A percentile compares a stretch with the other conserved stretches of the same genome.
Evolutionary conservation across 1,140 invertebrate genomes (phyloP).

Genomic region (Apis florea): DNA sequence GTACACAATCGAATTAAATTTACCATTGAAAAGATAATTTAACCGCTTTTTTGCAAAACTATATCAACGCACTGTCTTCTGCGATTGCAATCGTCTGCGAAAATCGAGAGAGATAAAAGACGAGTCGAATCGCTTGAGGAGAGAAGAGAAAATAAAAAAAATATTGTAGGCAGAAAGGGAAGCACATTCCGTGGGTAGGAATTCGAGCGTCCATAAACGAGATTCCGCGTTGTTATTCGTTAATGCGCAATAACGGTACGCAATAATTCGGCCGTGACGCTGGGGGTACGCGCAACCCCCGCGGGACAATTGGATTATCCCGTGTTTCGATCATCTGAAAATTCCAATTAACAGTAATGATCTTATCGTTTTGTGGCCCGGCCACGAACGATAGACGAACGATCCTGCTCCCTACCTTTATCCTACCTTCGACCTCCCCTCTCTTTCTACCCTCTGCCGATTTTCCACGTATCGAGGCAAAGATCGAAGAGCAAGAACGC

Average conservation of each 20-base stretch:
- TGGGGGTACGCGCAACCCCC: not conserved
- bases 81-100: not conserved
- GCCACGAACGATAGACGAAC: constrained; percentile 37
- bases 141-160: not conserved
- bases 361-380: constrained; percentile 44
- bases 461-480: not conserved
- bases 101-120: no score
- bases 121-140: no score
- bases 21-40: no score
- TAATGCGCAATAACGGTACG: constrained; percentile 58
- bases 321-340: constrained; percentile 58
- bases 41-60: not conserved
- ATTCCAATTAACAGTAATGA: constrained; percentile 62
- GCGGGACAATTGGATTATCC: constrained; percentile 59
- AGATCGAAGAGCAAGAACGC: not conserved
- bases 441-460: not conserved
- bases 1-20: no score
- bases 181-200: constrained; percentile 38
- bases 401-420: not conserved
- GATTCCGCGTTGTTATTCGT: constrained; percentile 52
- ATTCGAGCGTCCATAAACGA: constrained; percentile 39
- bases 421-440: no score
- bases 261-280: constrained; percentile 39
- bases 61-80: not conserved
- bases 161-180: constrained; percentile 35